Conservation (phyloP, 2,797 vertebrate genomes). For the Atherinosoma microstoma region DNA sequence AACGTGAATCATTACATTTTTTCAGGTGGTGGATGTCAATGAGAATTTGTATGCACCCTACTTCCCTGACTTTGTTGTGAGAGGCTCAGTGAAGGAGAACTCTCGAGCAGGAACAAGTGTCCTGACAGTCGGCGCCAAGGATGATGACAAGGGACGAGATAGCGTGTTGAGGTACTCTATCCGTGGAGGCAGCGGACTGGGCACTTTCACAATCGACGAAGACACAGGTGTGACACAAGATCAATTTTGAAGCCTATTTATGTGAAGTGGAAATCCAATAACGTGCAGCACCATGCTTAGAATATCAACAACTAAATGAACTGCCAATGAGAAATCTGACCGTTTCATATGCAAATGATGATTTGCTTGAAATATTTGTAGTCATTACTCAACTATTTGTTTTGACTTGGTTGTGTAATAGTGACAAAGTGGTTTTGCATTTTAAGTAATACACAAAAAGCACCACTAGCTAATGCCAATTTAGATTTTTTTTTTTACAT, state of each 20-base stretch:
- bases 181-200: constrained; percentile 91
- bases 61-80: constrained; percentile 91
- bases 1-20: constrained; percentile 29
- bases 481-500: too few relatives aligned
- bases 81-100: constrained; percentile 92
- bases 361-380: background rate
- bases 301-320: constrained; percentile 45
- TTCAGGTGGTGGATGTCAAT: constrained; percentile 90
- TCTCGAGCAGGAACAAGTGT: constrained; percentile 90
- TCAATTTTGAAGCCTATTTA: constrained; percentile 66
- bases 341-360: background rate
- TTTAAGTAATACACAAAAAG: background rate
- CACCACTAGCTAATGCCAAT: too few relatives aligned
- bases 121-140: constrained; percentile 89
- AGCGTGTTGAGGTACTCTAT: constrained; percentile 92
- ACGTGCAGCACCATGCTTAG: constrained; percentile 28
- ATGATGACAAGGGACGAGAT: constrained; percentile 92
- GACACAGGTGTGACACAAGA: constrained; percentile 91
- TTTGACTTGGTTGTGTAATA: constrained; percentile 4
- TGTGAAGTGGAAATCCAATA: constrained; percentile 71
- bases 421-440: background rate
- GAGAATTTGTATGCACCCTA: constrained; percentile 93
- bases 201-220: constrained; percentile 94
- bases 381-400: background rate
- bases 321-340: constrained; percentile 23